phyloP scores from a whole-genome alignment of 2,113 vertebrate species.

The Athene cunicularia region DNA sequence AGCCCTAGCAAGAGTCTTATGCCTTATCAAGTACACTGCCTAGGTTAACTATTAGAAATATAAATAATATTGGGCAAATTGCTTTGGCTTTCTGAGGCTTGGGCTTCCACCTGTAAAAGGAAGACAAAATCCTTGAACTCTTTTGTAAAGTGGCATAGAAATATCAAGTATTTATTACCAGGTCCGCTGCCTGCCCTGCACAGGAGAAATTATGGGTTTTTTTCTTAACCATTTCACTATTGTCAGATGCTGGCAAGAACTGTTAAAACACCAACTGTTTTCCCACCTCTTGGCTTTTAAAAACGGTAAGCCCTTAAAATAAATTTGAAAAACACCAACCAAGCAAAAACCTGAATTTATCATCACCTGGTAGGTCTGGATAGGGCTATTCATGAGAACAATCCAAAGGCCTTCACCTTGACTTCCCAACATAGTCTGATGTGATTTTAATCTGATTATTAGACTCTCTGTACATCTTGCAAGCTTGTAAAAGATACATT shows the following conservation, averaged over 20 bases:
- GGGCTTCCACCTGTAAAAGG: neutral
- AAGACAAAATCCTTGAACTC: neutral
- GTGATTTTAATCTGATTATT: conserved; percentile 74
- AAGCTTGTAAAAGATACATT: conserved; percentile 70
- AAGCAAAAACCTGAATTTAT: conserved; percentile 58
- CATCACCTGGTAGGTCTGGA: conserved; percentile 41
- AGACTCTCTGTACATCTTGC: conserved; percentile 56
- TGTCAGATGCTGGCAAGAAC: neutral
- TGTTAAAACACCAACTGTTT: neutral
- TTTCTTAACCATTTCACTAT: neutral
- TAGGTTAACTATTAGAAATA: neutral
- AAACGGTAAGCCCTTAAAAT: conserved; percentile 33
- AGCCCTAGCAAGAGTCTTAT: neutral
- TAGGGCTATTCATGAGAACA: conserved; percentile 59
- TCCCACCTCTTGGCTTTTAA: conserved; percentile 23
- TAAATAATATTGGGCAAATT: neutral
- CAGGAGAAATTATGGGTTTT: rapidly evolving
- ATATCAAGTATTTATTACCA: neutral
- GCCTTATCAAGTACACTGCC: neutral
- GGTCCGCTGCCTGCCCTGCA: neutral
- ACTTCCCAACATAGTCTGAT: conserved; percentile 60
- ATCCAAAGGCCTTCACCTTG: conserved; percentile 67
- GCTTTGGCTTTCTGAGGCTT: neutral
- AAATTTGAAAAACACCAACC: conserved; percentile 52
- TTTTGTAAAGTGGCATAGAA: neutral